phyloP scores from a whole-genome alignment of 2,113 vertebrate genomes.

The Gadus chalcogrammus region DNA sequence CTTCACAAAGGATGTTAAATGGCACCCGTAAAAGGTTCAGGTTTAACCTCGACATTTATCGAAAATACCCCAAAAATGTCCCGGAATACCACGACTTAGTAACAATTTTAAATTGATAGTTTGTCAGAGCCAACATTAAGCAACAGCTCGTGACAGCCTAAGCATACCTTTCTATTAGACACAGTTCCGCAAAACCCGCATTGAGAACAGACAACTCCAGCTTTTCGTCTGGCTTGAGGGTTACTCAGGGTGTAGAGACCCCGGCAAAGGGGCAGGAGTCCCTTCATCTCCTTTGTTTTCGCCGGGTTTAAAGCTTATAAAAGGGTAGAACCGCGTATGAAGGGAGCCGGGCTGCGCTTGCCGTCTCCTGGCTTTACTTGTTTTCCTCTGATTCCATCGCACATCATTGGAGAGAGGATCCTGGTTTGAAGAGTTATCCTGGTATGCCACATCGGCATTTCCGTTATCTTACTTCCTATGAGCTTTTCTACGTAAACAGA shows the following conservation, averaged over 20 bases:
- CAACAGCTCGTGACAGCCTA: neutral
- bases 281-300: conserved; percentile 53
- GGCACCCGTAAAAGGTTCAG: no score
- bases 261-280: conserved; percentile 55
- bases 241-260: conserved; percentile 47
- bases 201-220: conserved; percentile 51
- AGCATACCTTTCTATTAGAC: conserved; percentile 61
- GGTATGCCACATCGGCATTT: no score
- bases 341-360: conserved; percentile 47
- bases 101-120: no score
- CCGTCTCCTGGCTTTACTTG: conserved; percentile 9
- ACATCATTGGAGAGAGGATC: neutral
- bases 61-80: no score
- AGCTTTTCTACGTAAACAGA: no score
- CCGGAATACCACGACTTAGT: no score
- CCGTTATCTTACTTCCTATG: no score
- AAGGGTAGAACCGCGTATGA: neutral
- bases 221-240: conserved; percentile 50
- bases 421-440: no score
- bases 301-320: conserved; percentile 4
- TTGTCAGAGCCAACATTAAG: neutral
- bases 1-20: no score
- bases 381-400: conserved; percentile 1
- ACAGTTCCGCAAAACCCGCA: conserved; percentile 66
- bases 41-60: no score